These are phyloP conservation scores for Nannobrachium achirus DNA, from an alignment of 2,113 vertebrate species.

Conservation along the genomic window DNA sequence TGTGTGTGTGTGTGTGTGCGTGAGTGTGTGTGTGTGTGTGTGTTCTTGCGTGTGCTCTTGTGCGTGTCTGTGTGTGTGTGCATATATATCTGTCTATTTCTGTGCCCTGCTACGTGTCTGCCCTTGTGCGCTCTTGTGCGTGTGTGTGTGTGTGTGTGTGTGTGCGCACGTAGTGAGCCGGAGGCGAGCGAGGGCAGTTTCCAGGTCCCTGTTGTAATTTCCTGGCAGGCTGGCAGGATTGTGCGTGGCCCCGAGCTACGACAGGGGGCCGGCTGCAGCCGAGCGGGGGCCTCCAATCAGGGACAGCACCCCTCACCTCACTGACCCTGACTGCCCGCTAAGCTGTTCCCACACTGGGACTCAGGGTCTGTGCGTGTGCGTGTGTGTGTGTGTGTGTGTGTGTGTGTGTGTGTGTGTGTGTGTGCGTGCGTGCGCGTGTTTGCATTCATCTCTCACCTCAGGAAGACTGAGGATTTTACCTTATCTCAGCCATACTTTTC, in stretches of 20 bases:
- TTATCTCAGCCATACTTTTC: slow-evolving; percentile 1
- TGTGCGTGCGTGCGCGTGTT: slow-evolving; percentile 17
- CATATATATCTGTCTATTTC: not conserved
- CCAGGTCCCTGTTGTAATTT: slow-evolving; percentile 78
- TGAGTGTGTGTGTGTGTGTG: slow-evolving; percentile 8
- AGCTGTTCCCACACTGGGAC: slow-evolving; percentile 63
- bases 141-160: slow-evolving; percentile 15
- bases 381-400: slow-evolving; percentile 27
- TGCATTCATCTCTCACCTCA: slow-evolving; percentile 46
- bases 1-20: slow-evolving; percentile 24
- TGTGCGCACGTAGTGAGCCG: slow-evolving; percentile 14
- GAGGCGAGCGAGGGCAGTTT: slow-evolving; percentile 53
- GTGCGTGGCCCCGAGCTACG: slow-evolving; percentile 65
- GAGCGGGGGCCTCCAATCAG: slow-evolving; percentile 55
- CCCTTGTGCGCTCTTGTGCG: slow-evolving; percentile 4
- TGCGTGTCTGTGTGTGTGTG: not conserved
- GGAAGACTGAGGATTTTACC: slow-evolving; percentile 26
- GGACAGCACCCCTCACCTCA: slow-evolving; percentile 71
- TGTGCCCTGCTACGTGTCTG: not conserved
- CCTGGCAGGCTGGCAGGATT: slow-evolving; percentile 72
- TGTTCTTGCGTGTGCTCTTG: not conserved
- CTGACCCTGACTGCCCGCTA: slow-evolving; percentile 64
- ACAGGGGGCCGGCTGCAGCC: slow-evolving; percentile 25
- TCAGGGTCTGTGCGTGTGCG: slow-evolving; percentile 28
- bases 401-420: not conserved